Conservation (phyloP, 2,888 invertebrate species). For the Drosophila fulvimacula region DNA sequence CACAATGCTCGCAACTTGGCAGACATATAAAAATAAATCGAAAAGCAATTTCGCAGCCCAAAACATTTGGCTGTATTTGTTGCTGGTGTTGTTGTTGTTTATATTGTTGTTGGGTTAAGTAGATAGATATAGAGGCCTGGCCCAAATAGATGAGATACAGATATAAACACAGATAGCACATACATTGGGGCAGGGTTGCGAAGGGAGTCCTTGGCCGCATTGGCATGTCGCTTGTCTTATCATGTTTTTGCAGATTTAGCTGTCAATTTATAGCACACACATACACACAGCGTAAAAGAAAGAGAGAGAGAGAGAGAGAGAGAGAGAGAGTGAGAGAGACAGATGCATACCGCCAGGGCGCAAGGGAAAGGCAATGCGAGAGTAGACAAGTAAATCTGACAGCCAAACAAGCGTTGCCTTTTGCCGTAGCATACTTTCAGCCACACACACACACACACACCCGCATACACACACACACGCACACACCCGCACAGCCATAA, state of each 20-base stretch:
- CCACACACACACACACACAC: slow-evolving; percentile 28
- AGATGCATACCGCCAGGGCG: not conserved
- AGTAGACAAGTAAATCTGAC: slow-evolving; percentile 76
- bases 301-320: not conserved
- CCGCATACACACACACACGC: slow-evolving; percentile 15
- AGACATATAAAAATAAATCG: slow-evolving; percentile 75
- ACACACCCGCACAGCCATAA: slow-evolving; percentile 44
- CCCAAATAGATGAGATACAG: slow-evolving; percentile 63
- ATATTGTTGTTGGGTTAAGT: slow-evolving; percentile 60
- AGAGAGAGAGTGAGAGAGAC: slow-evolving; percentile 1
- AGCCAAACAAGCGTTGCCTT: slow-evolving; percentile 70
- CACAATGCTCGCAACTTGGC: slow-evolving; percentile 75
- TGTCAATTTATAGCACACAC: slow-evolving; percentile 74
- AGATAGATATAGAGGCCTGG: slow-evolving; percentile 56
- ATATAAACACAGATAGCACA: slow-evolving; percentile 59
- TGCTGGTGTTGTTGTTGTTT: slow-evolving; percentile 34
- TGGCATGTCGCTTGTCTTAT: slow-evolving; percentile 80
- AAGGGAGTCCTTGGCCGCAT: slow-evolving; percentile 71
- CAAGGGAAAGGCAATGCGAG: slow-evolving; percentile 9
- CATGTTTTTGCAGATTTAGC: slow-evolving; percentile 81
- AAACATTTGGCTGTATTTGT: slow-evolving; percentile 56
- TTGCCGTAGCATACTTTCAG: slow-evolving; percentile 52
- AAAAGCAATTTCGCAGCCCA: slow-evolving; percentile 75
- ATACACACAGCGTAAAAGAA: slow-evolving; percentile 5
- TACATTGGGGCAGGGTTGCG: slow-evolving; percentile 14